Evolutionary conservation across 2,888 invertebrate genomes (phyloP).

Genomic region (Drosophila suboccidentalis): DNA sequence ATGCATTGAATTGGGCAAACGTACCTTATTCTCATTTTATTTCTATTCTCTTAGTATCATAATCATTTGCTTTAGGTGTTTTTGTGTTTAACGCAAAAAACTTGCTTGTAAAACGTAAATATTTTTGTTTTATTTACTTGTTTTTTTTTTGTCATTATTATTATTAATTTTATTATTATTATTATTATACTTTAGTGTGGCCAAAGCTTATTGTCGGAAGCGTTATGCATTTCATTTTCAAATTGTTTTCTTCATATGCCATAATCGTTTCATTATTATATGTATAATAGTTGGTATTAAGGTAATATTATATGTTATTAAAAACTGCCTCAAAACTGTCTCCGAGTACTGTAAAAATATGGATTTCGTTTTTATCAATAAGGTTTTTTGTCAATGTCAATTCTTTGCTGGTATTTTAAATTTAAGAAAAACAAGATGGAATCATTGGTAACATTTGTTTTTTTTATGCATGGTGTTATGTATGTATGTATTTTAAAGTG

Average conservation of each 20-base stretch:
- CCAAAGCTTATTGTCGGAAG: constrained; percentile 86
- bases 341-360: constrained; percentile 43
- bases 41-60: constrained; percentile 10
- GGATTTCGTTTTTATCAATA: constrained; percentile 16
- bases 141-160: constrained; percentile 13
- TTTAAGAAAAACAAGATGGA: constrained; percentile 10
- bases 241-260: constrained; percentile 21
- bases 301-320: constrained; percentile 18
- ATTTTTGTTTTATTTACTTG: constrained; percentile 16
- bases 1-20: constrained; percentile 57
- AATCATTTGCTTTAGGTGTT: constrained; percentile 29
- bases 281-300: constrained; percentile 38
- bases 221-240: constrained; percentile 78
- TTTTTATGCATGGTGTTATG: constrained; percentile 20
- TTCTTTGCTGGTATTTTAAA: constrained; percentile 5
- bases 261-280: constrained; percentile 30
- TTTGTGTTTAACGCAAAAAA: constrained; percentile 53
- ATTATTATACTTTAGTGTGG: constrained; percentile 75
- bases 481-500: constrained; percentile 12
- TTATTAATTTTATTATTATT: constrained; percentile 29
- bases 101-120: constrained; percentile 61
- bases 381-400: constrained; percentile 7
- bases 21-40: constrained; percentile 10
- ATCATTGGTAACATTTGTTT: constrained; percentile 8
- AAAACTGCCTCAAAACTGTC: constrained; percentile 46